Evolutionary conservation across 1,140 invertebrate genomes (phyloP).

Genomic region (Lethrus apterus): DNA sequence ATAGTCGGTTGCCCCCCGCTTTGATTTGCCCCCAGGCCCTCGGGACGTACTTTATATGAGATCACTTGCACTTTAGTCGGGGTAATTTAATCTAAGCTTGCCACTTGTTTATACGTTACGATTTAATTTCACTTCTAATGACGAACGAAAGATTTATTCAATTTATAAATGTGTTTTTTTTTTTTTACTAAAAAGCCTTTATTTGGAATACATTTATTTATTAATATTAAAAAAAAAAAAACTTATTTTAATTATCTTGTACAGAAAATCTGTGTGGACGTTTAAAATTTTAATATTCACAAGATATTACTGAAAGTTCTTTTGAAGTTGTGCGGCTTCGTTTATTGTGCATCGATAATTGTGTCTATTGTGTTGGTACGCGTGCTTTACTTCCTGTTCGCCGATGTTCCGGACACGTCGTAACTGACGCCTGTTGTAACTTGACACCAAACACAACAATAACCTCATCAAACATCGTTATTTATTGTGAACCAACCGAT

Average conservation of each 20-base stretch:
- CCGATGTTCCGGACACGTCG: slow-evolving; percentile 6
- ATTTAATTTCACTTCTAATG: too few species aligned
- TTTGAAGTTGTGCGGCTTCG: neutral
- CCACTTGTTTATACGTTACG: slow-evolving; percentile 9
- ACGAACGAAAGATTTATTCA: too few species aligned
- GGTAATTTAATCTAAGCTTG: slow-evolving; percentile 4
- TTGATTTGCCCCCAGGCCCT: neutral
- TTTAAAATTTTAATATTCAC: neutral
- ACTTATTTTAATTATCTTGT: too few species aligned
- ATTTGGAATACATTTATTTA: neutral
- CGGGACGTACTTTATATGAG: slow-evolving; percentile 2
- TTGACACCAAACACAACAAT: slow-evolving; percentile 6
- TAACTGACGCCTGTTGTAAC: slow-evolving; percentile 8
- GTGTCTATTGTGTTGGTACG: slow-evolving; percentile 4
- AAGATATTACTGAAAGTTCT: neutral
- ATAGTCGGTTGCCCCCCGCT: slow-evolving; percentile 8
- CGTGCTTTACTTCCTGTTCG: slow-evolving; percentile 6
- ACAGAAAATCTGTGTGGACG: too few species aligned
- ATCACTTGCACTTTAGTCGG: slow-evolving; percentile 10
- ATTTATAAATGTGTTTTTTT: neutral
- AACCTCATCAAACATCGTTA: neutral
- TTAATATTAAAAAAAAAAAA: too few species aligned
- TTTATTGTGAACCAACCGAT: neutral
- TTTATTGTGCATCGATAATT: neutral
- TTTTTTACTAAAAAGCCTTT: neutral